Percentiles rank a stretch among this genome's conserved stretches.
phyloP scores from a whole-genome alignment of 2,888 invertebrate species.

The Harmothoe impar region DNA sequence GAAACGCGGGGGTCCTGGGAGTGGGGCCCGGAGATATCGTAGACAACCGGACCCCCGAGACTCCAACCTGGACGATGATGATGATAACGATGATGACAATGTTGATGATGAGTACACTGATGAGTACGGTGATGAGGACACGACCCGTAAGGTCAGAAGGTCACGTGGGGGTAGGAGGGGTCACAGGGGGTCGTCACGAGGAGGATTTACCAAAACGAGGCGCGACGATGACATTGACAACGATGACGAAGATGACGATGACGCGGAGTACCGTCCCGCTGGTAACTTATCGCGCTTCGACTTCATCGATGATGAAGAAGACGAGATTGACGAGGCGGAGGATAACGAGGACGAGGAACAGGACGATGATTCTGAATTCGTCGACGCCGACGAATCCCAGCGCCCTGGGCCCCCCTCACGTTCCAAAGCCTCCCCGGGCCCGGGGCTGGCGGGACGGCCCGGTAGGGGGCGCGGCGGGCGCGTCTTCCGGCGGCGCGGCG shows the following conservation, averaged over 20 bases:
- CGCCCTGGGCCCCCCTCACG: not conserved
- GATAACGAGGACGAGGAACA: not conserved
- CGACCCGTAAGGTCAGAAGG: not conserved
- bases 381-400: not conserved
- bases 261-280: not conserved
- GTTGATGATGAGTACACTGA: not conserved
- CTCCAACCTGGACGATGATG: not conserved
- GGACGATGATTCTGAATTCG: not conserved
- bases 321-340: not conserved
- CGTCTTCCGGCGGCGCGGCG: conserved; percentile 38
- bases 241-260: not conserved
- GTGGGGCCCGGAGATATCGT: not conserved
- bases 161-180: not conserved
- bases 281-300: not conserved
- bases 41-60: not conserved
- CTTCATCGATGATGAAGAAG: not conserved
- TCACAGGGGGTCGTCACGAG: not conserved
- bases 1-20: not conserved
- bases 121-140: not conserved
- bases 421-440: not conserved
- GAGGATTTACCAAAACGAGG: not conserved
- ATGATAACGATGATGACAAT: not conserved
- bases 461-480: conserved; percentile 43
- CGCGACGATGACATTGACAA: not conserved
- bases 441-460: not conserved